Evolutionary conservation across 92 coral and sea anemone genomes (phyloP).

Genomic region (Phenganax subtilis): DNA sequence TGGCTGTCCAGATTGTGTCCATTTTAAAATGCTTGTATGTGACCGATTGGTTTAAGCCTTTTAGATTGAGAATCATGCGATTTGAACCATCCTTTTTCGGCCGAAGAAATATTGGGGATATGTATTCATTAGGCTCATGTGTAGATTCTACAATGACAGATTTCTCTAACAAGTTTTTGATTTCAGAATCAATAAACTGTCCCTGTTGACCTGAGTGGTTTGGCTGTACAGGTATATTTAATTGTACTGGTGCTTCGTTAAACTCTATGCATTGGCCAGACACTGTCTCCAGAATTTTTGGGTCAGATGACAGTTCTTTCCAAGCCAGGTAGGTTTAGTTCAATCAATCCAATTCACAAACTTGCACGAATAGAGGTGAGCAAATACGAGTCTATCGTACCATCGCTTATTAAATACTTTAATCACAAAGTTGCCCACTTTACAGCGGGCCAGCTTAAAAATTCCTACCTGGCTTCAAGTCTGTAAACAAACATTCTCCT

Average conservation of each 20-base stretch:
- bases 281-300: not conserved
- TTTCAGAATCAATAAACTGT: slow-evolving; percentile 29
- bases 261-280: slow-evolving; percentile 21
- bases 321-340: not conserved
- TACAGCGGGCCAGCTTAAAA: too few relatives aligned
- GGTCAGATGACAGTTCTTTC: not conserved
- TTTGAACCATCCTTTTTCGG: slow-evolving; percentile 34
- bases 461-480: too few relatives aligned
- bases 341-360: too few relatives aligned
- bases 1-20: slow-evolving; percentile 36
- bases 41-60: slow-evolving; percentile 36
- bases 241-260: slow-evolving; percentile 18
- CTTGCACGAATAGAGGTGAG: too few relatives aligned
- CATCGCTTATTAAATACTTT: too few relatives aligned
- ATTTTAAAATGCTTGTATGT: slow-evolving; percentile 43
- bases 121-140: slow-evolving; percentile 19
- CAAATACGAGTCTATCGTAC: too few relatives aligned
- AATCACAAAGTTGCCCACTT: too few relatives aligned
- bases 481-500: too few relatives aligned
- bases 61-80: slow-evolving; percentile 35
- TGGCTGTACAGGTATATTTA: slow-evolving; percentile 21
- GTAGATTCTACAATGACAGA: slow-evolving; percentile 26
- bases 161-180: slow-evolving; percentile 29
- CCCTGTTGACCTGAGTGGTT: not conserved
- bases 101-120: slow-evolving; percentile 25